Evolutionary conservation across 2,888 invertebrate genomes (phyloP).

Genomic region (Arge pagana): DNA sequence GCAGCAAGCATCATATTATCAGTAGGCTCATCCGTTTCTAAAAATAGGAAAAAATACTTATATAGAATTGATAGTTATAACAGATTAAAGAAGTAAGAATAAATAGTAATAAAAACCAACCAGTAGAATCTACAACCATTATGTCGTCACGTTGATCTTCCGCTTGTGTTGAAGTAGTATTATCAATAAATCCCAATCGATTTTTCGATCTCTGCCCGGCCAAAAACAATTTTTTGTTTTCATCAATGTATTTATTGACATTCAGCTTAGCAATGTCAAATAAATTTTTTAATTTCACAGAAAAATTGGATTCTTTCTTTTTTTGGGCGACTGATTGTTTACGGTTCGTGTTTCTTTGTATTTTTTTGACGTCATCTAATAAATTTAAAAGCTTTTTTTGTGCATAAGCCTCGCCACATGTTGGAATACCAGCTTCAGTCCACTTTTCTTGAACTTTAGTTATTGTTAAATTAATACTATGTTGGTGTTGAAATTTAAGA

Average conservation of each 20-base stretch:
- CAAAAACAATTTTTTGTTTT: conserved; percentile 8
- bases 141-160: conserved; percentile 2
- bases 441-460: conserved; percentile 24
- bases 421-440: conserved; percentile 18
- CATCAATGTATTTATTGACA: conserved; percentile 8
- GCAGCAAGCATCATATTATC: conserved; percentile 3
- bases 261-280: conserved; percentile 20
- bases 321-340: conserved; percentile 21
- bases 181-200: conserved; percentile 8
- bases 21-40: conserved; percentile 6
- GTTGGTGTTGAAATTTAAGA: conserved; percentile 20
- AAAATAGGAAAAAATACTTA: conserved; percentile 8
- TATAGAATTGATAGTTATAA: conserved; percentile 12
- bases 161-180: neutral
- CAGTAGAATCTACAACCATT: conserved; percentile 10
- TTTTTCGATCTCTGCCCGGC: conserved; percentile 10
- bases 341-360: conserved; percentile 16
- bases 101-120: conserved; percentile 5
- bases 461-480: conserved; percentile 16
- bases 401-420: conserved; percentile 16
- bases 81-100: conserved; percentile 4
- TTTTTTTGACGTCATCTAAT: conserved; percentile 13
- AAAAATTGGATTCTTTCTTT: conserved; percentile 8
- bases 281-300: conserved; percentile 19
- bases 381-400: conserved; percentile 13